These are phyloP conservation scores for Buathra laborator DNA, from an alignment of 2,888 invertebrate genomes.

Conservation along the genomic window DNA sequence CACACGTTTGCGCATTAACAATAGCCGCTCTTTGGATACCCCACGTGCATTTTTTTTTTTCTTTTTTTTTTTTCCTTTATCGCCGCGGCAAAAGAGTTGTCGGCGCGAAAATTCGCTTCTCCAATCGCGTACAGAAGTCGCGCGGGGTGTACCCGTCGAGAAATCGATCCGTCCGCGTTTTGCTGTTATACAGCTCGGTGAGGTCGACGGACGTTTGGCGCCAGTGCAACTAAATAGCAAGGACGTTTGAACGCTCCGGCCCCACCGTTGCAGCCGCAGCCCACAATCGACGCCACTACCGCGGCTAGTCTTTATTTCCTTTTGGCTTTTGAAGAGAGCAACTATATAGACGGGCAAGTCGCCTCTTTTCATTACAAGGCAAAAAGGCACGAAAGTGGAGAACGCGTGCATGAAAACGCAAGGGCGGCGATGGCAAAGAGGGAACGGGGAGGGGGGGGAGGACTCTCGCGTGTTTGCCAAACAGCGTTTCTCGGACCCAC, in stretches of 20 bases:
- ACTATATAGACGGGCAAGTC: background rate
- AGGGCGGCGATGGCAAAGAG: background rate
- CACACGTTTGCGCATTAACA: too few species aligned
- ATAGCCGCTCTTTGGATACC: too few species aligned
- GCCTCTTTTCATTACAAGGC: background rate
- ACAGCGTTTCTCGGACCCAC: background rate
- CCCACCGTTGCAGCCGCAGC: constrained; percentile 26
- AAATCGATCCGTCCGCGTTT: constrained; percentile 65
- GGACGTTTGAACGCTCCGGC: constrained; percentile 59
- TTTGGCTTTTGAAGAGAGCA: background rate
- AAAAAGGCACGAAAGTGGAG: background rate
- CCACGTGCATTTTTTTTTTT: background rate
- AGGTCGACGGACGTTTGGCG: constrained; percentile 70
- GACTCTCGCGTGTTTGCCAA: background rate
- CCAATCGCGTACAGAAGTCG: background rate
- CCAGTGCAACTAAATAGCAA: constrained; percentile 69
- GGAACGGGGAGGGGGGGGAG: background rate
- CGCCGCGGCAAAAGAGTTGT: background rate
- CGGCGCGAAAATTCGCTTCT: constrained; percentile 41
- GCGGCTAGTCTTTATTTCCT: constrained; percentile 44
- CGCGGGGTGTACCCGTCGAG: constrained; percentile 47
- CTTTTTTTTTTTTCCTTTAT: background rate
- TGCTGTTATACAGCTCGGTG: constrained; percentile 26
- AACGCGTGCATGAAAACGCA: too few species aligned
- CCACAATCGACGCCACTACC: constrained; percentile 24